Evolutionary conservation across 2,888 invertebrate species (phyloP).

Genomic region (Philopedon plagiatum): DNA sequence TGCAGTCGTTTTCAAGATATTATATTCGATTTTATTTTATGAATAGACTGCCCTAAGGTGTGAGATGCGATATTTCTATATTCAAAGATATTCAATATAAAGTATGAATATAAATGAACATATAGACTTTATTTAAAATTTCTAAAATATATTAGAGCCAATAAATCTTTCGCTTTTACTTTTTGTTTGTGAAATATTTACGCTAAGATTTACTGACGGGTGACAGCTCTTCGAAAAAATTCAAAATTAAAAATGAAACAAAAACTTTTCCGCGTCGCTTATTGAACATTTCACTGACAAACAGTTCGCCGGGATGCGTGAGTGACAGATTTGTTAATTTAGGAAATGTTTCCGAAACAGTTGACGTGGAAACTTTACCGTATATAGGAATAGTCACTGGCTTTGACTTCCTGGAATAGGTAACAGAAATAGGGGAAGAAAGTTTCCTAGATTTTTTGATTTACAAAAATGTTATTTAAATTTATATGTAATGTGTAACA

Average conservation of each 20-base stretch:
- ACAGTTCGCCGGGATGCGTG: constrained; percentile 14
- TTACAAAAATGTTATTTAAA: no score
- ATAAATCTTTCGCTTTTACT: neutral
- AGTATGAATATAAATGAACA: no score
- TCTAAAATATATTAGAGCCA: neutral
- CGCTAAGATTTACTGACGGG: constrained; percentile 19
- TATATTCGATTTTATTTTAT: no score
- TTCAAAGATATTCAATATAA: no score
- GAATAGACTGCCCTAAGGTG: no score
- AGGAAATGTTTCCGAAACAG: constrained; percentile 16
- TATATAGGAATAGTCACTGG: neutral
- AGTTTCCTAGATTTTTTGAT: no score
- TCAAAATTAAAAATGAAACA: constrained; percentile 26
- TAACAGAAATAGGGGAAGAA: neutral
- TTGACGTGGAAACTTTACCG: constrained; percentile 28
- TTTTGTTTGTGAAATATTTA: constrained; percentile 6
- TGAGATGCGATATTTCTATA: no score
- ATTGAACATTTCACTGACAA: constrained; percentile 36
- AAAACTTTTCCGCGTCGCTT: constrained; percentile 10
- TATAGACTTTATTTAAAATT: no score
- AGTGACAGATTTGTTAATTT: constrained; percentile 34
- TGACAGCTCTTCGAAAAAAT: constrained; percentile 10
- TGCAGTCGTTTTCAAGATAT: no score
- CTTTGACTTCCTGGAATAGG: neutral
- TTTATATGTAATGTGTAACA: no score